A percentile compares a stretch with the other conserved stretches of the same genome.
phyloP scores from a whole-genome alignment of 2,888 invertebrate genomes.

The Pollenia labialis region DNA sequence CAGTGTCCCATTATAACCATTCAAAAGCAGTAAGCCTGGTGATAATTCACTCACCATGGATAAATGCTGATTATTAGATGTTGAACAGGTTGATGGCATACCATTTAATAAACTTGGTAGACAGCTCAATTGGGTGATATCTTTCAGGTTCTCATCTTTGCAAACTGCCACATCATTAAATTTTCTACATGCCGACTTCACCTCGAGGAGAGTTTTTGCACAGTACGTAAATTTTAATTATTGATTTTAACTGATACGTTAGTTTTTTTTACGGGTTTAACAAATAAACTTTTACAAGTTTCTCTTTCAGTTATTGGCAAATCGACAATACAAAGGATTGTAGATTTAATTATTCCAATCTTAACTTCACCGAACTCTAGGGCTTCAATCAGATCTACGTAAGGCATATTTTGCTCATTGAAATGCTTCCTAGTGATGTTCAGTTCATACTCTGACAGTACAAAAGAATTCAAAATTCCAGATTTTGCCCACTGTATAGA shows the following conservation, averaged over 20 bases:
- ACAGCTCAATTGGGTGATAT: slow-evolving; percentile 3
- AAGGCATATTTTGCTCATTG: too few species aligned
- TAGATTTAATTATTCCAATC: too few species aligned
- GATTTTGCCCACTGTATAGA: too few species aligned
- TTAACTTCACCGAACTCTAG: too few species aligned
- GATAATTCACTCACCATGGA: slow-evolving; percentile 7
- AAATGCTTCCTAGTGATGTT: too few species aligned
- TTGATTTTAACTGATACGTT: slow-evolving; percentile 15
- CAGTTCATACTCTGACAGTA: too few species aligned
- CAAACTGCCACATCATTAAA: too few species aligned
- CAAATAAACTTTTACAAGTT: slow-evolving; percentile 23
- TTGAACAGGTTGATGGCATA: slow-evolving; percentile 2
- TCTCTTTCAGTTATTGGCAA: slow-evolving; percentile 65
- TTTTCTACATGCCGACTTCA: slow-evolving; percentile 5
- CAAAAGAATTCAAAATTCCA: too few species aligned
- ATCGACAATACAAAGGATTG: slow-evolving; percentile 64
- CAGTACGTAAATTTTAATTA: not conserved
- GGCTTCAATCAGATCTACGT: too few species aligned
- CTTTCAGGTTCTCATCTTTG: too few species aligned
- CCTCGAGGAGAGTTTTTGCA: slow-evolving; percentile 13
- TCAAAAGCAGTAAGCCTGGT: too few species aligned
- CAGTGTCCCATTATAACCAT: too few species aligned
- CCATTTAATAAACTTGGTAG: slow-evolving; percentile 11
- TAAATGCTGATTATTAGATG: slow-evolving; percentile 22
- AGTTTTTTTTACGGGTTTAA: slow-evolving; percentile 32